These are phyloP conservation scores for Cyanoderma ruficeps DNA, from an alignment of 2,113 vertebrate genomes.

Conservation along the genomic window DNA sequence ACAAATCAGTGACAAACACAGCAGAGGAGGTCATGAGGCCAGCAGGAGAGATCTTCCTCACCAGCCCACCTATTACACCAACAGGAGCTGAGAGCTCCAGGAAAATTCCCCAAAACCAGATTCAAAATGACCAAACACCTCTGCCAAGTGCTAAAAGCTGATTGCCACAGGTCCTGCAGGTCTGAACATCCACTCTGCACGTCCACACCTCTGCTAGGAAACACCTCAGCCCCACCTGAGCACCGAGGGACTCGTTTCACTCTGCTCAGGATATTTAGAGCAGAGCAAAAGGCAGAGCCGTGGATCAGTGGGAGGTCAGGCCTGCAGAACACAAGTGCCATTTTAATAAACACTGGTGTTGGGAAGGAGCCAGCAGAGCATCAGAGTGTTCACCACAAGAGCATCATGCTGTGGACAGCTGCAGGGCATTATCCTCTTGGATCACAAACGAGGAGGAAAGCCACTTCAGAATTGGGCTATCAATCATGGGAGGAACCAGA, in stretches of 20 bases:
- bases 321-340: not conserved
- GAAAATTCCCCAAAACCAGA: not conserved
- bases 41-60: not conserved
- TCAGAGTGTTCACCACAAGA: constrained; percentile 1
- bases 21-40: not conserved
- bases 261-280: not conserved
- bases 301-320: not conserved
- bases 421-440: constrained; percentile 61
- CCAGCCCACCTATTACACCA: not conserved
- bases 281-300: not conserved
- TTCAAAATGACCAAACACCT: not conserved
- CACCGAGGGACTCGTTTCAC: not conserved
- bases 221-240: not conserved
- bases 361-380: constrained; percentile 34
- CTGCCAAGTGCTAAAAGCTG: not conserved
- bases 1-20: not conserved
- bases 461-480: constrained; percentile 27
- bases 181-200: not conserved
- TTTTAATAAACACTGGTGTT: not conserved
- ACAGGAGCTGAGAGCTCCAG: not conserved
- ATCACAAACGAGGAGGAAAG: not conserved
- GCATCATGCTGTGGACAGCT: constrained; percentile 58
- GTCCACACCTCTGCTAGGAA: not conserved
- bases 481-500: constrained; percentile 45
- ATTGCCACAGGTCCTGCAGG: not conserved